Percentiles rank a stretch among this genome's conserved stretches.
These are phyloP conservation scores for Rugalucina vietnamica DNA, from an alignment of 2,888 invertebrate species.

Conservation along the genomic window DNA sequence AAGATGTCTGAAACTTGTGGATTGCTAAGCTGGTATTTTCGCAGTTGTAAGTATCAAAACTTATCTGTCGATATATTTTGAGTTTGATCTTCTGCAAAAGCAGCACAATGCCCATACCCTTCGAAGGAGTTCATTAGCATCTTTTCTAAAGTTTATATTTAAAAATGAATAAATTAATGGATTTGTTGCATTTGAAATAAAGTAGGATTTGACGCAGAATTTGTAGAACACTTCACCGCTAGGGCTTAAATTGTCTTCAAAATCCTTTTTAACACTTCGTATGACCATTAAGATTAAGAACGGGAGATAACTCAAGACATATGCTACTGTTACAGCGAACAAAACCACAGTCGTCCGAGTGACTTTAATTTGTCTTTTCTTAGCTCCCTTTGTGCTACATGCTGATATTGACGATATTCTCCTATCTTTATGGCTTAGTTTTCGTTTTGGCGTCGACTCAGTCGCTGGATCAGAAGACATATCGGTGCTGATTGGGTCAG, in stretches of 20 bases:
- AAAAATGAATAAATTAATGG: constrained; percentile 79
- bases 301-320: constrained; percentile 78
- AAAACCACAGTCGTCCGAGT: constrained; percentile 77
- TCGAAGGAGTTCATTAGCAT: constrained; percentile 68
- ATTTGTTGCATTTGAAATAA: constrained; percentile 80
- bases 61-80: too few species aligned
- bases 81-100: constrained; percentile 59
- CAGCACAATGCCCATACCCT: constrained; percentile 62
- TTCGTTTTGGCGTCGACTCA: constrained; percentile 41
- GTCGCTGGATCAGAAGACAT: constrained; percentile 73
- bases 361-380: constrained; percentile 69
- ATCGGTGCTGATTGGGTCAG: constrained; percentile 75
- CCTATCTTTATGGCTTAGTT: constrained; percentile 54
- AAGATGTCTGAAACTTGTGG: too few species aligned
- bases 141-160: constrained; percentile 77
- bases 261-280: constrained; percentile 73
- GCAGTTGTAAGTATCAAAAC: too few species aligned
- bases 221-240: constrained; percentile 76
- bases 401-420: constrained; percentile 58
- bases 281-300: constrained; percentile 78
- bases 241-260: constrained; percentile 72
- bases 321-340: constrained; percentile 78
- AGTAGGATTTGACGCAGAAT: constrained; percentile 79
- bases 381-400: constrained; percentile 47
- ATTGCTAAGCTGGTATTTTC: too few species aligned